Base-by-base conservation (phyloP, 2,888 invertebrate species). In the Apomyelois bistriatella region DNA sequence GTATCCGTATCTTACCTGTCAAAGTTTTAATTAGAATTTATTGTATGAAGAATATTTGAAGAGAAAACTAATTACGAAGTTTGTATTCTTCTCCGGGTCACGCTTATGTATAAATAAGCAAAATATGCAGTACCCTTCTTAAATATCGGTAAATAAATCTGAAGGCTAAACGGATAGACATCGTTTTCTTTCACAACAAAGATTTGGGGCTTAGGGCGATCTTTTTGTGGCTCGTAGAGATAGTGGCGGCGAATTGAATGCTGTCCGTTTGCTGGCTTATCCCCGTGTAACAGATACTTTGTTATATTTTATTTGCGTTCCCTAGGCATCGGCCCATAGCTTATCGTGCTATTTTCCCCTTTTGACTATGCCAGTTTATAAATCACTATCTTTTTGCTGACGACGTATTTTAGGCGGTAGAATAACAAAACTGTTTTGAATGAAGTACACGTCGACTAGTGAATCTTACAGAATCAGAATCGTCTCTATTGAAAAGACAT, bases 181-280 rank as follows among this genome's bases (percentile, higher is more conserved):
- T 64, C 64, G 62, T 65, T 66, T 66, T 63, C 60, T 60, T 68
- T 60, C 65, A 61, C 67, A 64, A 70, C 60, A 72, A 68, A 72
- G 68, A 75, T 74, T 72, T 70, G 70, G 61, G 68, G 74, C 70
- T 76, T 73, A 75, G 66, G 64, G 65, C 72, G 74, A 77, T 81
- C 72, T 77, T 72, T 76, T 73, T 65, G 75, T 74, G 78, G 76
- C 72, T 78, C 72, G 72, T 69, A 62, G 65, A 74, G 82, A 82
- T 81, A 81, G 79, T 70, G 70, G 63, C 66, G 69, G 68, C 69
- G 78, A 80, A 84, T 84, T 84, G 83, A 85, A 84, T 79, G 79
- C 74, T 77, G 72, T 72, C 80, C 78, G 74, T 76, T 81, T 76
- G 65, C 66, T 63, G 70, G 79, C 78, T 85, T 81, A 84, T 83